Conservation (phyloP, 2,888 invertebrate species). For the Ctenicera cuprea region DNA sequence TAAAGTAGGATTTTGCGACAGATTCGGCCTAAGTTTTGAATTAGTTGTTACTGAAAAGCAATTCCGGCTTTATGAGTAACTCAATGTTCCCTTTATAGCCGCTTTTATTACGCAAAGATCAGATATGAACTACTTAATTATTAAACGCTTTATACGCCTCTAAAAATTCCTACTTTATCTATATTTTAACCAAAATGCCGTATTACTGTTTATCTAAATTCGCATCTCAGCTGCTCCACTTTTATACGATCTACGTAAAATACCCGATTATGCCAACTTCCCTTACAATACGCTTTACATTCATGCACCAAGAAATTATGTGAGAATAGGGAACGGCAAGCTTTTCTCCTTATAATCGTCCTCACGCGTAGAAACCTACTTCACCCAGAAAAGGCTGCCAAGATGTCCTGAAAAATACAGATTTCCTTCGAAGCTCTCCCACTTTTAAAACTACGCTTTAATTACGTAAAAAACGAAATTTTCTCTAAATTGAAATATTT, state of each 20-base stretch:
- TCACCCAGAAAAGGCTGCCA: not conserved
- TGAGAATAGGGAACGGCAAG: slow-evolving; percentile 16
- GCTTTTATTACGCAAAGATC: slow-evolving; percentile 47
- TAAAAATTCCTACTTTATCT: slow-evolving; percentile 31
- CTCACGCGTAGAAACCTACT: slow-evolving; percentile 7
- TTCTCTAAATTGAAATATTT: slow-evolving; percentile 8
- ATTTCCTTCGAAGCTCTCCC: not conserved
- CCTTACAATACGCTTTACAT: slow-evolving; percentile 19
- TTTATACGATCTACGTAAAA: slow-evolving; percentile 19
- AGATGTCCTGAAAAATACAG: not conserved
- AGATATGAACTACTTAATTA: slow-evolving; percentile 50
- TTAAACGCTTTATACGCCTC: slow-evolving; percentile 39
- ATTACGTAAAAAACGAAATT: slow-evolving; percentile 7
- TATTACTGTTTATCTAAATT: slow-evolving; percentile 3
- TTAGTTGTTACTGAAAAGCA: slow-evolving; percentile 53
- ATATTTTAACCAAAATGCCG: slow-evolving; percentile 22
- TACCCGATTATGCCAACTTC: slow-evolving; percentile 11
- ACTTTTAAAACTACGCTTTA: slow-evolving; percentile 4
- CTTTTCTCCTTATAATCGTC: slow-evolving; percentile 21
- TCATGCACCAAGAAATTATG: slow-evolving; percentile 22
- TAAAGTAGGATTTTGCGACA: slow-evolving; percentile 50
- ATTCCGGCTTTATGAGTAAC: slow-evolving; percentile 50
- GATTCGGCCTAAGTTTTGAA: slow-evolving; percentile 51
- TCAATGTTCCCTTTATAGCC: slow-evolving; percentile 47
- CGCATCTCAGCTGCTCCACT: slow-evolving; percentile 5